Percentiles rank a stretch among this genome's conserved stretches.
Evolutionary conservation across 53 echinoderm and acorn worm species (phyloP).

Genomic region (Apostichopus leukothele): DNA sequence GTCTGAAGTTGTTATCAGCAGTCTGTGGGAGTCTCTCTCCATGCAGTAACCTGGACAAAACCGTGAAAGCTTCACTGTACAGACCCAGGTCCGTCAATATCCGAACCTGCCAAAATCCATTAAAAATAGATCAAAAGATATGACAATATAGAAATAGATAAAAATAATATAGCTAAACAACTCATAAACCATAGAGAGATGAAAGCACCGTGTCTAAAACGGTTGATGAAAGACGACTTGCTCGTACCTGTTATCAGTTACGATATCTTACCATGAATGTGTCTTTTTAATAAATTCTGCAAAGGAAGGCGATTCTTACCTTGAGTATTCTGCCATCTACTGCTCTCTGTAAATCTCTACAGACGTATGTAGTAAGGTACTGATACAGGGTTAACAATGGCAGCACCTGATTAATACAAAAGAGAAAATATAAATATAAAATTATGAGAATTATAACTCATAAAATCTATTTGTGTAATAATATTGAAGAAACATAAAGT

Average conservation of each 20-base stretch:
- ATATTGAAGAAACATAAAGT: too few species aligned
- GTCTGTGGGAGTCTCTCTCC: slow-evolving; percentile 96
- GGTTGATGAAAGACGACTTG: too few species aligned
- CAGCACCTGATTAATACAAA: slow-evolving; percentile 60
- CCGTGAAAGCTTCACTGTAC: slow-evolving; percentile 86
- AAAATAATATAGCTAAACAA: too few species aligned
- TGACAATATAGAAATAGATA: too few species aligned
- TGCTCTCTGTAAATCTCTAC: slow-evolving; percentile 93
- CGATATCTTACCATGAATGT: too few species aligned
- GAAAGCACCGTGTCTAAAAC: too few species aligned
- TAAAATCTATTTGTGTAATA: too few species aligned
- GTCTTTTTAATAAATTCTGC: neutral
- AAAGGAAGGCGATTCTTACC: slow-evolving; percentile 41
- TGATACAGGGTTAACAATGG: slow-evolving; percentile 90
- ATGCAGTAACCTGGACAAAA: slow-evolving; percentile 73
- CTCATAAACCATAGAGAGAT: too few species aligned
- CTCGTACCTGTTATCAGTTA: too few species aligned
- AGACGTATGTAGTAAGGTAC: slow-evolving; percentile 93
- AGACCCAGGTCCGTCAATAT: slow-evolving; percentile 91
- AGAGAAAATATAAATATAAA: too few species aligned
- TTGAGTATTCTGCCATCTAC: slow-evolving; percentile 94
- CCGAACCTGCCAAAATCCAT: slow-evolving; percentile 55
- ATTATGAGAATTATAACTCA: too few species aligned
- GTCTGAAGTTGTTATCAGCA: slow-evolving; percentile 96
- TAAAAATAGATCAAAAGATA: too few species aligned